Evolutionary conservation across 2,113 vertebrate species (phyloP).

Genomic region (Cariama cristata): DNA sequence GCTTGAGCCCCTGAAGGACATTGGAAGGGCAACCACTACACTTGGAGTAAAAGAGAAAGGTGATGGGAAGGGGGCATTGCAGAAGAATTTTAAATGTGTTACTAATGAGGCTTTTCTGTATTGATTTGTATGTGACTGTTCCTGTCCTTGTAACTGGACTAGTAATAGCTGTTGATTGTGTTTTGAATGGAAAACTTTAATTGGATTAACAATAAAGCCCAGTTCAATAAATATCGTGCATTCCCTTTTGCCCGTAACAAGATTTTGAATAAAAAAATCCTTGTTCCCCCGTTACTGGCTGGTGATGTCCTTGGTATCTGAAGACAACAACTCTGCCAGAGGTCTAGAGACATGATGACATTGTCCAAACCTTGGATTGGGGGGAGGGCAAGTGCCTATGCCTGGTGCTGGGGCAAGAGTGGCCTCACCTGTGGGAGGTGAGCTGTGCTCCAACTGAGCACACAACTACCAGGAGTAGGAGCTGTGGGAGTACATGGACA

Average conservation of each 20-base stretch:
- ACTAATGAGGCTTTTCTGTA: background rate
- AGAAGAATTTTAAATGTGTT: background rate
- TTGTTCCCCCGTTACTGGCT: background rate
- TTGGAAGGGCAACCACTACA: background rate
- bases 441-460: background rate
- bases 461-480: background rate
- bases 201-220: background rate
- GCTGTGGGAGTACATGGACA: fast-evolving
- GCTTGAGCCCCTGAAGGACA: background rate
- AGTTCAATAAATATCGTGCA: background rate
- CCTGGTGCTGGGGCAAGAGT: background rate
- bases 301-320: background rate
- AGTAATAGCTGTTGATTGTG: background rate
- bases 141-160: background rate
- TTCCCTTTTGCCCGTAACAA: background rate
- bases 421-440: background rate
- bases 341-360: background rate
- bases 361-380: background rate
- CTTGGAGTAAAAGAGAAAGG: background rate
- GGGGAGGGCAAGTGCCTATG: background rate
- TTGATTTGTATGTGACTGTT: background rate
- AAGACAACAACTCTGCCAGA: background rate
- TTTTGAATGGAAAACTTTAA: background rate
- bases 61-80: background rate
- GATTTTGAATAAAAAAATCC: background rate